These are phyloP conservation scores for Pocillopora meandrina DNA, from an alignment of 92 coral and sea anemone genomes.

Conservation along the genomic window DNA sequence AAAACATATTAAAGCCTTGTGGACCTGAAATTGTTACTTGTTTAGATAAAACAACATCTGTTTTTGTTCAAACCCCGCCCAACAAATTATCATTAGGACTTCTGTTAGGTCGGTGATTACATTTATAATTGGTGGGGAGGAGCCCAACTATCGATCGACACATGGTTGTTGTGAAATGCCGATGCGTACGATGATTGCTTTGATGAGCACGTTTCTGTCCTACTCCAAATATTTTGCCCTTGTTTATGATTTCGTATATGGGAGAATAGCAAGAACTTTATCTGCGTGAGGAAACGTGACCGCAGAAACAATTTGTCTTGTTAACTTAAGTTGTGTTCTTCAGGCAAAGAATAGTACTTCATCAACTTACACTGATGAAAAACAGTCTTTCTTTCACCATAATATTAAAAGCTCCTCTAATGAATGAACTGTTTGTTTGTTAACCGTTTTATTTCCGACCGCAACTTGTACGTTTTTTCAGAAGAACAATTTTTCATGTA, in stretches of 20 bases:
- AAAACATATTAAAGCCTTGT: not conserved
- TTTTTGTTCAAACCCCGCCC: constrained; percentile 51
- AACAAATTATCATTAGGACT: constrained; percentile 40
- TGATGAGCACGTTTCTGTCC: constrained; percentile 7
- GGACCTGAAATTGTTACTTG: not conserved
- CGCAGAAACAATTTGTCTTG: constrained; percentile 38
- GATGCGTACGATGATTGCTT: not conserved
- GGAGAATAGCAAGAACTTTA: constrained; percentile 22
- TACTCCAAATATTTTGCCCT: not conserved
- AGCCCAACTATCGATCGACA: constrained; percentile 3
- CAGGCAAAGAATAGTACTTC: not conserved
- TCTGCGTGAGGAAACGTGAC: not conserved
- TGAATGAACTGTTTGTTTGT: constrained; percentile 2
- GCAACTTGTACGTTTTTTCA: not conserved
- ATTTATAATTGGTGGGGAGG: constrained; percentile 72
- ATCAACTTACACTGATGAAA: not conserved
- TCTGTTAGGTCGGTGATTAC: constrained; percentile 31
- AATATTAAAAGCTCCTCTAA: not conserved
- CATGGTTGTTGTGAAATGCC: not conserved
- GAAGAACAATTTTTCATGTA: not conserved
- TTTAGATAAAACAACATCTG: not conserved
- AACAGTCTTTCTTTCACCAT: not conserved
- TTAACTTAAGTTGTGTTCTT: not conserved
- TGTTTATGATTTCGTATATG: constrained; percentile 14
- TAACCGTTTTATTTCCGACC: not conserved